These are phyloP conservation scores for Protaetia brevitarsis DNA, from an alignment of 1,140 invertebrate species.

Conservation along the genomic window DNA sequence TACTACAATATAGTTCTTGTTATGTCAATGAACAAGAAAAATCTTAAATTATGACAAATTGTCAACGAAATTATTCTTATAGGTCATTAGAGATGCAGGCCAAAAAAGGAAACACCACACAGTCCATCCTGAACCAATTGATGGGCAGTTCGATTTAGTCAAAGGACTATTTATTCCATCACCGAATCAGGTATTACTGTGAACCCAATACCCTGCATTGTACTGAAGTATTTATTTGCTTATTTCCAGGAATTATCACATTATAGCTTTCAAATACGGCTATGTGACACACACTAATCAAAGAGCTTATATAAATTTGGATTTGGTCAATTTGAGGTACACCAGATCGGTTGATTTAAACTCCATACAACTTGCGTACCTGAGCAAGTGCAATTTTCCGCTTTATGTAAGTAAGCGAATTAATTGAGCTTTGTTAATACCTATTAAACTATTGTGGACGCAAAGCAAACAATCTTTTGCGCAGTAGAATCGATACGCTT, in stretches of 20 bases:
- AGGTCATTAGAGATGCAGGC: constrained; percentile 71
- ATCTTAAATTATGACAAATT: too few relatives aligned
- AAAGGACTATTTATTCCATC: constrained; percentile 69
- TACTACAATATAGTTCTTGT: too few relatives aligned
- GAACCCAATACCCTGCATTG: background rate
- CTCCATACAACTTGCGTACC: constrained; percentile 75
- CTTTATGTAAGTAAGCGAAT: constrained; percentile 69
- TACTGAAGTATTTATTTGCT: background rate
- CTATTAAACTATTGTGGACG: too few relatives aligned
- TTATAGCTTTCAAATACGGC: constrained; percentile 70
- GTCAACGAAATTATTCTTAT: too few relatives aligned
- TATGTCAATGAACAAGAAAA: too few relatives aligned
- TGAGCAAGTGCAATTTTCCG: constrained; percentile 65
- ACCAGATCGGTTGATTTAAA: constrained; percentile 71
- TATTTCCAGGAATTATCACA: constrained; percentile 58
- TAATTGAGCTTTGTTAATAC: too few relatives aligned
- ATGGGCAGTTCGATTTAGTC: constrained; percentile 76
- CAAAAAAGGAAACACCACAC: constrained; percentile 75
- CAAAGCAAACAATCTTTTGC: background rate
- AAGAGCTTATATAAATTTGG: constrained; percentile 70
- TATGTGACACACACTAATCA: constrained; percentile 77
- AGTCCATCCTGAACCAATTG: constrained; percentile 76
- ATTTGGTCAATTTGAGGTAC: constrained; percentile 73
- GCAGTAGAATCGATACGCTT: background rate
- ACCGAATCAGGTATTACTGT: constrained; percentile 34